Evolutionary conservation across 2,113 vertebrate species (phyloP).

Genomic region (Probosciger aterrimus): DNA sequence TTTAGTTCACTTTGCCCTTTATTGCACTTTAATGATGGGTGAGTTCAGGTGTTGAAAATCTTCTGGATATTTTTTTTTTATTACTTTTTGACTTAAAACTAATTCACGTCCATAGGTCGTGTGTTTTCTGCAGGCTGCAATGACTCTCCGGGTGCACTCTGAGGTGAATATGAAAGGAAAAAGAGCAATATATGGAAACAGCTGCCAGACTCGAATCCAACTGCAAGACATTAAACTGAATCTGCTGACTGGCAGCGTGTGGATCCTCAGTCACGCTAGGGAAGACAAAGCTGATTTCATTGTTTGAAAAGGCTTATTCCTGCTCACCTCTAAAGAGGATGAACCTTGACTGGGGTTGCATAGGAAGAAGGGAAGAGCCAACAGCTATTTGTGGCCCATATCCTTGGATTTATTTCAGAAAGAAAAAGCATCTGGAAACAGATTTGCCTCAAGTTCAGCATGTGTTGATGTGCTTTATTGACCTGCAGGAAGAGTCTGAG

Average conservation of each 20-base stretch:
- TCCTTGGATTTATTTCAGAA: not conserved
- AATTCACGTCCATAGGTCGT: fast-evolving
- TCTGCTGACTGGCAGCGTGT: fast-evolving
- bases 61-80: not conserved
- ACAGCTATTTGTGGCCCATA: not conserved
- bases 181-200: not conserved
- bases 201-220: not conserved
- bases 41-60: not conserved
- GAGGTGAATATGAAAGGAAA: not conserved
- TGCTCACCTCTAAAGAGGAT: not conserved
- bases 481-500: not conserved
- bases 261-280: not conserved
- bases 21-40: not conserved
- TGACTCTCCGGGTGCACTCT: not conserved
- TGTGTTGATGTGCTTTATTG: not conserved
- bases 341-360: not conserved
- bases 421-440: not conserved
- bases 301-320: not conserved
- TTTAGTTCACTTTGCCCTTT: not conserved
- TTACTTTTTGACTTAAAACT: not conserved
- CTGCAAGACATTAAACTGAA: not conserved
- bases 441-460: not conserved
- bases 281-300: not conserved
- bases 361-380: not conserved
- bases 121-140: not conserved